These are phyloP conservation scores for Sebastes melanostomus DNA, from an alignment of 2,797 vertebrate species.

Conservation along the genomic window DNA sequence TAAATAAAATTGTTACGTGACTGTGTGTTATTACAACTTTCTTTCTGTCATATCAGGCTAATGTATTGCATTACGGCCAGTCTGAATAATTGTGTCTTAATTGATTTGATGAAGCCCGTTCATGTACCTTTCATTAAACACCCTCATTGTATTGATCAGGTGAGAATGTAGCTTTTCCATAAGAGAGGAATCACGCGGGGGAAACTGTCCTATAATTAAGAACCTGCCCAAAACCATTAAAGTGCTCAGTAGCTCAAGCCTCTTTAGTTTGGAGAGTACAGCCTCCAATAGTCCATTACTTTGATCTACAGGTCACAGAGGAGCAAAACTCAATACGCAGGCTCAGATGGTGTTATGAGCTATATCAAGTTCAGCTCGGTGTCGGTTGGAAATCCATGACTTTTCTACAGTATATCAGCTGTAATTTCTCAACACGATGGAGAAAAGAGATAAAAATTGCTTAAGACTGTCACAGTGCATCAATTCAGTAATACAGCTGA, in stretches of 20 bases:
- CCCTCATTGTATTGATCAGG: constrained; percentile 64
- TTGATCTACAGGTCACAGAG: constrained; percentile 77
- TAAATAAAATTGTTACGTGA: background rate
- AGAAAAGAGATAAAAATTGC: constrained; percentile 69
- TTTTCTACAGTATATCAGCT: constrained; percentile 62
- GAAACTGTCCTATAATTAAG: constrained; percentile 72
- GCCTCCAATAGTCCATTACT: constrained; percentile 75
- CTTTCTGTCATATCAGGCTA: background rate
- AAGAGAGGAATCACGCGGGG: constrained; percentile 59
- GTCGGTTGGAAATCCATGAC: constrained; percentile 54
- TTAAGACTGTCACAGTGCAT: constrained; percentile 68
- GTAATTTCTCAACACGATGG: constrained; percentile 64
- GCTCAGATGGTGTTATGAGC: constrained; percentile 65
- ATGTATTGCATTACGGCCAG: constrained; percentile 6
- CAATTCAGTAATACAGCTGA: constrained; percentile 62
- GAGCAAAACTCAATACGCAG: constrained; percentile 71
- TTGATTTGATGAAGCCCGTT: constrained; percentile 55
- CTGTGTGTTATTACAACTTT: constrained; percentile 4
- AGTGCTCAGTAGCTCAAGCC: constrained; percentile 54
- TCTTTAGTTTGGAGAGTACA: constrained; percentile 55
- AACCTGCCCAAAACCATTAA: constrained; percentile 74
- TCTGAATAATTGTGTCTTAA: constrained; percentile 42
- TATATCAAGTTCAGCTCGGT: constrained; percentile 62
- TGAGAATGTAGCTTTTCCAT: constrained; percentile 50
- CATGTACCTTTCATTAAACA: constrained; percentile 63